Evolutionary conservation across 1,140 invertebrate species (phyloP).

Genomic region (Xylocopa sonorina): DNA sequence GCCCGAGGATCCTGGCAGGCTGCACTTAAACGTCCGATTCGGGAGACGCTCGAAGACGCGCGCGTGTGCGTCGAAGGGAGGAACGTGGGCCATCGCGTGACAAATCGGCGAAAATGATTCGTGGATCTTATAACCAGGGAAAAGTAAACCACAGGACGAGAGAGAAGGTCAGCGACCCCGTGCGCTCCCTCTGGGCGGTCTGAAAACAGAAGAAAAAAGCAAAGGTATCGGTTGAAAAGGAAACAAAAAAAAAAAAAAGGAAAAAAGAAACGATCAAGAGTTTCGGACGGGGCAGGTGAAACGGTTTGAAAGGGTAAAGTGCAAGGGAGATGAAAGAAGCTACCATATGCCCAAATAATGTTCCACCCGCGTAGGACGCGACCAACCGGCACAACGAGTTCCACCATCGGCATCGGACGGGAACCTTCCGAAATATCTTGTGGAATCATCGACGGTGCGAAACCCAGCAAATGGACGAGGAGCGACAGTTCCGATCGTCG

Average conservation of each 20-base stretch:
- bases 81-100: neutral
- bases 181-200: conserved; percentile 54
- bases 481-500: conserved; percentile 14
- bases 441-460: too few species aligned
- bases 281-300: conserved; percentile 70
- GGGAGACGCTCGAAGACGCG: neutral
- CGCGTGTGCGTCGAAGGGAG: too few species aligned
- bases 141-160: conserved; percentile 67
- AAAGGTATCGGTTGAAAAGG: conserved; percentile 43
- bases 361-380: conserved; percentile 74
- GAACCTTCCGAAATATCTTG: conserved; percentile 10
- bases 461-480: too few species aligned
- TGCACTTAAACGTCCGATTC: too few species aligned
- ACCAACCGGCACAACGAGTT: conserved; percentile 69
- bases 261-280: conserved; percentile 66
- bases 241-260: too few species aligned
- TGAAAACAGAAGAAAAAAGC: conserved; percentile 37
- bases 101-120: conserved; percentile 54
- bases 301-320: conserved; percentile 52
- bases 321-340: conserved; percentile 62
- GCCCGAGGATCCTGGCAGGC: neutral
- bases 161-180: conserved; percentile 76
- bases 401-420: conserved; percentile 37
- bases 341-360: conserved; percentile 79
- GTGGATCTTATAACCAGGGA: conserved; percentile 43